Conservation (phyloP, 2,113 vertebrate genomes). For the Melanerpes aurifrons region DNA sequence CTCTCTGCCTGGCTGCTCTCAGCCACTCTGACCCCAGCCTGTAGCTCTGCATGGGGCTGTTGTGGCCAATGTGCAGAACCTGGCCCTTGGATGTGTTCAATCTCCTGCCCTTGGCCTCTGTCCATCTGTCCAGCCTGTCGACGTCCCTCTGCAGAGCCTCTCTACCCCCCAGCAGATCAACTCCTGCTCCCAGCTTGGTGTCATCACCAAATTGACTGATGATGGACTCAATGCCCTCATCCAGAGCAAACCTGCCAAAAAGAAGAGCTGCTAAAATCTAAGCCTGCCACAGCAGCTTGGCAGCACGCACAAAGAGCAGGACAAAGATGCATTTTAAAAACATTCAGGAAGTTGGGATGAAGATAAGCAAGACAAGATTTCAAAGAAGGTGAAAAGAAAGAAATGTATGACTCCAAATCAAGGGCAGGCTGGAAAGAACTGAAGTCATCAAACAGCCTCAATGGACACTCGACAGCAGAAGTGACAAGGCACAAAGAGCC, state of each 20-base stretch:
- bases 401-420: not conserved
- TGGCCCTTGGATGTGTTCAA: no score
- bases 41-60: no score
- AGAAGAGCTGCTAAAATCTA: not conserved
- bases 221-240: no score
- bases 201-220: no score
- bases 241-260: not conserved
- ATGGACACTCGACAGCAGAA: not conserved
- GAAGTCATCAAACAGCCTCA: not conserved
- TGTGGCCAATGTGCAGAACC: no score
- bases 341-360: not conserved
- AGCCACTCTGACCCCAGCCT: no score
- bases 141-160: no score
- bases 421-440: not conserved
- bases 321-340: not conserved
- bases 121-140: no score
- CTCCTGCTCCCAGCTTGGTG: no score
- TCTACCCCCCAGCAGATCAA: no score
- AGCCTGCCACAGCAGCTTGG: not conserved
- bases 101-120: no score
- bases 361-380: not conserved
- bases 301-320: not conserved
- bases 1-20: no score
- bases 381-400: not conserved
- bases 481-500: not conserved